Base-by-base conservation (phyloP, 2,113 vertebrate species). In the Antigone vipio region DNA sequence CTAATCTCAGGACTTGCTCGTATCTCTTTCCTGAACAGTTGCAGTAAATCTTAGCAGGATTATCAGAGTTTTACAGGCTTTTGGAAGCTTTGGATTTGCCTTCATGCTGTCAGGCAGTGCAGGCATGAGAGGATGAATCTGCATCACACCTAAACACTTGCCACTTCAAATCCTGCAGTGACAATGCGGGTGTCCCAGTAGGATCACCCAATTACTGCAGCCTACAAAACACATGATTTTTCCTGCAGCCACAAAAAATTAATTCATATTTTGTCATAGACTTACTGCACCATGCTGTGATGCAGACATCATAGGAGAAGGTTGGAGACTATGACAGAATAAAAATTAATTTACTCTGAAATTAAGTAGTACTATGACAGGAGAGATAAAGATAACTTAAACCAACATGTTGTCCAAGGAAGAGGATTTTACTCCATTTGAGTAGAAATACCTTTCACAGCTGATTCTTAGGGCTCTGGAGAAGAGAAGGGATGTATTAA, bases 1-100 rank as follows among this genome's bases (percentile, higher is more conserved):
- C 94, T 95, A 82, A 93, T 95, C 73, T 50, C 80, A 87, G 35
- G 50, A 89, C 53, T 91, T 75, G 30, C 52, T 89, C 15, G 1
- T 93, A 92, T 95, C 92, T 95, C 58, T 87, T 92, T 89, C 91
- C 85, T 69, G 73, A 95, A 58, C 77, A 58, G 49, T 20, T 92
- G 80, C 89, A 95, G 86, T 89, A 96, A 92, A 96, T 97, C 95
- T 92, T 93, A 92, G 89, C 32, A 87, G 95, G 86, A 97, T 97
- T 97, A 97, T 95, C 94, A 79, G 93, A 89, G 80, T 92, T 96
- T 88, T 72, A 94, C 80, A 95, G 94, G 89, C 62, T 76, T 94
- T 92, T 76, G 53, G 84, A 93, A 97, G 86, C 89, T 95, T 91
- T 85, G 69, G 95, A 78, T 95, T 91, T 96, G 53, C 88, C 60